Evolutionary conservation across 2,888 invertebrate genomes (phyloP), one percentile per base, ranked within the genome.

Genomic region (Chymomyza amoena): DNA sequence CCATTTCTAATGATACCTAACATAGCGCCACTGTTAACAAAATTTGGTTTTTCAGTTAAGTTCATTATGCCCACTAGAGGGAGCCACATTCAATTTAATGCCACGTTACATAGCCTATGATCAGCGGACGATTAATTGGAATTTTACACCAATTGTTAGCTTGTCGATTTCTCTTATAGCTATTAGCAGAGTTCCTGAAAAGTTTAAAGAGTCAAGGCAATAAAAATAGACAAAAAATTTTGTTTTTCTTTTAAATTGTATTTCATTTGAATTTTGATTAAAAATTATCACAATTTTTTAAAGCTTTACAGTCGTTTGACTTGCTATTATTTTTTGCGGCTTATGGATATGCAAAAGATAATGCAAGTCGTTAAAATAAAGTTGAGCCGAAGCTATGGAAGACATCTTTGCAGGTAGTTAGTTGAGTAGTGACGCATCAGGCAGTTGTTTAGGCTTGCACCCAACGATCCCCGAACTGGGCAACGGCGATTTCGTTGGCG

Each of bases 401-500:
- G 88, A 84, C 88, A 62, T 65, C 54, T 79, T 85, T 85, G 73
- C 68, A 15, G 64, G 20, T 67, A 45, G 6, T 5, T 56, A 16
- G 45, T 4, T 28, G 60, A 25, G 32, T 45, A 45, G 39, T 45
- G 39, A 45, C 39, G 39, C 10, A 13, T 45, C 13, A 45, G 39
- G 20, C 9, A 52, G 5, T 51, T 66, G 68, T 57, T 93, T 93
- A 95, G 80, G 95, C 95, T 92, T 95, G 95, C 18, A 94, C 95
- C 95, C 95, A 95, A 90, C 95, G 92, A 92, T 93, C 92, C 66
- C 86, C 79, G 69, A 78, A 80, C 70, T 89, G 90, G 63, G 84
- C 72, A 61, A 84, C 84, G 66, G 91, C 90, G 63, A 90, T 80
- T 82, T 91, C 90, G 79, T 91, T 91, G 73, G 81, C 73, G 18